Percentiles rank a stretch among this genome's conserved stretches.
These are phyloP conservation scores for Cheilosia pagana DNA, from an alignment of 2,888 invertebrate species.

Conservation along the genomic window DNA sequence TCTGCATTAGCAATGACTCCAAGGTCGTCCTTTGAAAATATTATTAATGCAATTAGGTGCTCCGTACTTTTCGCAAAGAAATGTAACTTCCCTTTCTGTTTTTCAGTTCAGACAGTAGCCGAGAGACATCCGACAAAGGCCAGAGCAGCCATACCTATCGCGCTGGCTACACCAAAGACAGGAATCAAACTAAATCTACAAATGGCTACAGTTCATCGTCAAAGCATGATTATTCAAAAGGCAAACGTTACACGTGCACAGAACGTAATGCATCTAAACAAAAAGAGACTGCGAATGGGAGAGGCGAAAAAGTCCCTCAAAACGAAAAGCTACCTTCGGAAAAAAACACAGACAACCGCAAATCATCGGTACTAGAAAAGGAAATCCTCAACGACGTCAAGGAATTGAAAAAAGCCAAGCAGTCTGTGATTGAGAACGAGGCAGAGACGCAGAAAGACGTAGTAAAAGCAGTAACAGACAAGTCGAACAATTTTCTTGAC, in stretches of 20 bases:
- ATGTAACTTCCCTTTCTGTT: slow-evolving; percentile 39
- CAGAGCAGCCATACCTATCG: background rate
- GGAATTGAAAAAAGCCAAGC: slow-evolving; percentile 30
- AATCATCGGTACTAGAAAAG: slow-evolving; percentile 24
- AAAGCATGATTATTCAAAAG: slow-evolving; percentile 8
- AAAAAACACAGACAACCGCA: background rate
- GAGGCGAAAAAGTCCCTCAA: background rate
- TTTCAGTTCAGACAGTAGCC: slow-evolving; percentile 52
- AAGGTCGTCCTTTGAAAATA: no score
- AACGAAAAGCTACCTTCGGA: background rate
- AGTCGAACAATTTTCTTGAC: slow-evolving; percentile 47
- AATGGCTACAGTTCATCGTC: background rate
- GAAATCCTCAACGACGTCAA: slow-evolving; percentile 57
- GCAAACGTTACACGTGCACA: background rate
- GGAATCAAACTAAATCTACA: background rate
- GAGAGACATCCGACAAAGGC: background rate
- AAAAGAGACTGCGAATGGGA: background rate
- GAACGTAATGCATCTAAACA: background rate
- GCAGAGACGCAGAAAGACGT: background rate
- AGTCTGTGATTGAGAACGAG: background rate
- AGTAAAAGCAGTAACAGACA: slow-evolving; percentile 12
- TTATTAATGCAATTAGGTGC: background rate
- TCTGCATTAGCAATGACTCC: no score
- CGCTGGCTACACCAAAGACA: background rate
- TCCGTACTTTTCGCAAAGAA: slow-evolving; percentile 6